Percentiles rank a stretch among this genome's conserved stretches.
Conservation (phyloP, 2,888 invertebrate species). For the Dione juno region DNA sequence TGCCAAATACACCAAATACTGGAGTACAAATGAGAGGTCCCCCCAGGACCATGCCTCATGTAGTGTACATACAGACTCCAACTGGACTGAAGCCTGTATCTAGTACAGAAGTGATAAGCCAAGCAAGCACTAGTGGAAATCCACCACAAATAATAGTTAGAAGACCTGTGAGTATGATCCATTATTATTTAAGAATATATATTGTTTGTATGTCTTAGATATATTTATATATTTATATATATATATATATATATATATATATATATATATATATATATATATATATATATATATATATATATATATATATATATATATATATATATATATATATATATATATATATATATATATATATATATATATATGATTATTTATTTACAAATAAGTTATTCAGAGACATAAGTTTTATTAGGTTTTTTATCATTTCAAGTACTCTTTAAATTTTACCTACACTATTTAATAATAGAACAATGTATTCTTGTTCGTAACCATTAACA, state of each 20-base stretch:
- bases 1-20: constrained; percentile 55
- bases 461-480: neutral
- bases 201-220: too few species aligned
- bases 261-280: too few species aligned
- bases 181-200: too few species aligned
- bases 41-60: constrained; percentile 77
- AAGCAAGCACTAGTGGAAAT: constrained; percentile 78
- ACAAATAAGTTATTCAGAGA: too few species aligned
- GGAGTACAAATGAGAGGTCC: constrained; percentile 65
- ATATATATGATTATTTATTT: neutral
- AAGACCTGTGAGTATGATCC: constrained; percentile 78
- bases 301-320: too few species aligned
- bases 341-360: too few species aligned
- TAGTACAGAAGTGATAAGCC: constrained; percentile 76
- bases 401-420: too few species aligned
- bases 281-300: too few species aligned
- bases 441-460: neutral
- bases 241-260: too few species aligned
- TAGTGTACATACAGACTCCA: constrained; percentile 85
- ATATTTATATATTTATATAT: too few species aligned
- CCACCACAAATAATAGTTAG: constrained; percentile 81
- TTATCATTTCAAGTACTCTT: neutral
- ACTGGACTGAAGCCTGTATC: constrained; percentile 77
- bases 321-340: too few species aligned
- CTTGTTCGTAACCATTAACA: neutral